A percentile compares a stretch with the other conserved stretches of the same genome.
phyloP scores from a whole-genome alignment of 2,113 vertebrate genomes.

The Galemys pyrenaicus region DNA sequence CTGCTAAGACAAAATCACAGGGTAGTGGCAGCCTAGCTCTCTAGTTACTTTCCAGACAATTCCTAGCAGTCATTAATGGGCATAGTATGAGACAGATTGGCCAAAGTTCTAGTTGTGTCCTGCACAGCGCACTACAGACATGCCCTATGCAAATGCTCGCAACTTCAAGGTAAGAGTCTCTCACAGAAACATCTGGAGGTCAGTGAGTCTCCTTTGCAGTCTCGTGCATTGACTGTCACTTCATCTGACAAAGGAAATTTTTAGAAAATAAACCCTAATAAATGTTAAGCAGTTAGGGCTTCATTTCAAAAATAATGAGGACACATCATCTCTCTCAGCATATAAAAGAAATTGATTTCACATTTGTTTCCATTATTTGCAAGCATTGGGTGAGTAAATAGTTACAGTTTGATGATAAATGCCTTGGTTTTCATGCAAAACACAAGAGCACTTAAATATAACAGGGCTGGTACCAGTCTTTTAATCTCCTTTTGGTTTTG shows the following conservation, averaged over 20 bases:
- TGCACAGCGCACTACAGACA: background rate
- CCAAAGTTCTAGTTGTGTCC: background rate
- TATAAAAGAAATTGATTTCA: conserved; percentile 44
- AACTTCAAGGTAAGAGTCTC: conserved; percentile 51
- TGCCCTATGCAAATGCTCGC: background rate
- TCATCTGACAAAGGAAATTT: background rate
- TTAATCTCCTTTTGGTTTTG: conserved; percentile 20
- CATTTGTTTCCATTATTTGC: conserved; percentile 33
- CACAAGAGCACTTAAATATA: background rate
- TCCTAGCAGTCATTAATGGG: background rate
- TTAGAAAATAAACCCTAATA: conserved; percentile 9
- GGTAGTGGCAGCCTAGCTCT: background rate
- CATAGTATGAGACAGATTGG: background rate
- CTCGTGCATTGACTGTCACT: conserved; percentile 1
- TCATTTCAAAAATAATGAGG: conserved; percentile 30
- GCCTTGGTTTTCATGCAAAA: conserved; percentile 35
- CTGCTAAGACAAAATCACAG: background rate
- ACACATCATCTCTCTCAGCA: background rate
- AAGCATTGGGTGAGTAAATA: conserved; percentile 17
- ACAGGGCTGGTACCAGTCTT: conserved; percentile 18
- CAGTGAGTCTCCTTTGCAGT: background rate
- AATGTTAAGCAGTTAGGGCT: background rate
- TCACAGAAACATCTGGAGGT: conserved; percentile 12
- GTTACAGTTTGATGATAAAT: background rate
- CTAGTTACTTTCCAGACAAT: background rate